Conservation (phyloP, 2,888 invertebrate genomes). For the Cosmopolites sordidus region DNA sequence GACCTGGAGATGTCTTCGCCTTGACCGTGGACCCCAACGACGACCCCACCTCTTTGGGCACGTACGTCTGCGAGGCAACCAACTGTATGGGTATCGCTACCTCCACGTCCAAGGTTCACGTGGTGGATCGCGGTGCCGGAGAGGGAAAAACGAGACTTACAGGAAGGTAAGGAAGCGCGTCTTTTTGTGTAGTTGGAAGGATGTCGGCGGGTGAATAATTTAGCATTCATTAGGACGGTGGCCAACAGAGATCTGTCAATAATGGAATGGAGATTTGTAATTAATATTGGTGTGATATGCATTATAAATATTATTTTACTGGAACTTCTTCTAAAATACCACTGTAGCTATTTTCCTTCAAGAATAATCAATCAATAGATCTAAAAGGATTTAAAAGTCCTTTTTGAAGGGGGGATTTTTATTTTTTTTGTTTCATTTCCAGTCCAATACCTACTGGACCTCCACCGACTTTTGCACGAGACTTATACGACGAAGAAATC, state of each 20-base stretch:
- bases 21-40: slow-evolving; percentile 72
- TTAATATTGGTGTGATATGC: no score
- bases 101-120: slow-evolving; percentile 80
- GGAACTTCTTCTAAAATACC: no score
- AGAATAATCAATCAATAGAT: no score
- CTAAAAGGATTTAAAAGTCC: no score
- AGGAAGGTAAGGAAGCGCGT: slow-evolving; percentile 53
- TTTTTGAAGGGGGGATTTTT: no score
- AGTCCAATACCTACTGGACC: slow-evolving; percentile 60
- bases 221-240: no score
- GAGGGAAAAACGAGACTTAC: slow-evolving; percentile 68
- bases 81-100: slow-evolving; percentile 85
- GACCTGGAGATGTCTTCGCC: slow-evolving; percentile 86
- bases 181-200: background rate
- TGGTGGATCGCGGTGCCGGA: slow-evolving; percentile 67
- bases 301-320: no score
- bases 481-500: slow-evolving; percentile 68
- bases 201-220: no score
- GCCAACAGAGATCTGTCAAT: no score
- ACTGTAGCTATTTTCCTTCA: no score
- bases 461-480: slow-evolving; percentile 73
- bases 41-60: slow-evolving; percentile 81
- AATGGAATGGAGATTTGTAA: no score
- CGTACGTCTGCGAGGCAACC: slow-evolving; percentile 81
- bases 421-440: no score